These are phyloP conservation scores for Megaceryle torquata DNA, from an alignment of 2,113 vertebrate genomes.

Conservation along the genomic window DNA sequence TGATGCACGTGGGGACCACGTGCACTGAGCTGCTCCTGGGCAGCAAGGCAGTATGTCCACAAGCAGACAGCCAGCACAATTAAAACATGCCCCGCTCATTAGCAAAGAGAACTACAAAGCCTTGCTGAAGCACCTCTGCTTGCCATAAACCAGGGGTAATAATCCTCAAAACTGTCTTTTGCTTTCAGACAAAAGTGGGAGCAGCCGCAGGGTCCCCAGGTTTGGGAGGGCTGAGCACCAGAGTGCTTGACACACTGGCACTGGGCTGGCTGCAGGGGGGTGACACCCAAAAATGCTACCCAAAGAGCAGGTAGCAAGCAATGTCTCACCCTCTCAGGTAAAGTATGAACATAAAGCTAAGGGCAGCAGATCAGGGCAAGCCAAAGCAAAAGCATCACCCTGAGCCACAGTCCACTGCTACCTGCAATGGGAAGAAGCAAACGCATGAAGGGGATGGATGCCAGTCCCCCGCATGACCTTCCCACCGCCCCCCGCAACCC, in stretches of 20 bases:
- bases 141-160: background rate
- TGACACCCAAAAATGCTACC: background rate
- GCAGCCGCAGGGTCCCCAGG: fast-evolving
- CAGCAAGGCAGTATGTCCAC: background rate
- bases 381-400: background rate
- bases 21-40: background rate
- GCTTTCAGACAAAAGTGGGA: background rate
- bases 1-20: background rate
- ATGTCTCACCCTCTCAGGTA: background rate
- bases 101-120: background rate
- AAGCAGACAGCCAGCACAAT: fast-evolving
- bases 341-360: background rate
- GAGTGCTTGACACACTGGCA: fast-evolving
- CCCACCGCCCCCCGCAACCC: fast-evolving
- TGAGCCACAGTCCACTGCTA: fast-evolving
- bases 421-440: background rate
- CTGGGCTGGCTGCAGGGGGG: fast-evolving
- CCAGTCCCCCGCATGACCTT: fast-evolving
- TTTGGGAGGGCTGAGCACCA: background rate
- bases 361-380: background rate
- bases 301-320: background rate
- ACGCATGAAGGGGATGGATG: background rate
- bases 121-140: background rate
- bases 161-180: background rate
- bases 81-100: fast-evolving